These are phyloP conservation scores for Ophioninae sp. DNA, from an alignment of 2,888 invertebrate genomes.

Conservation along the genomic window DNA sequence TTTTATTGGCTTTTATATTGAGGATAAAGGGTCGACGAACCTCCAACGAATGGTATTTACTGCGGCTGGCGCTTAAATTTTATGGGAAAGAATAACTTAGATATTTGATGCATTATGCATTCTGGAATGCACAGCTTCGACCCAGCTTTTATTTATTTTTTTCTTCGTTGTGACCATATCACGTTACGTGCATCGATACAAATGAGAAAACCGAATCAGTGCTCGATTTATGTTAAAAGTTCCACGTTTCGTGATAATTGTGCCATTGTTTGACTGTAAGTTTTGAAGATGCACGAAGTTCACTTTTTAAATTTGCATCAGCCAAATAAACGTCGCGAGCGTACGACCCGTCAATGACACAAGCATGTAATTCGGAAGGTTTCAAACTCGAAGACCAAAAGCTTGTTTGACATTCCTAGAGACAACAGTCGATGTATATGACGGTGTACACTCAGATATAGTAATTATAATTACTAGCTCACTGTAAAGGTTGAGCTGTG, in stretches of 20 bases:
- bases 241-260: background rate
- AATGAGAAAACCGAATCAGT: background rate
- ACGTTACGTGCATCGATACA: background rate
- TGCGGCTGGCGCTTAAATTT: background rate
- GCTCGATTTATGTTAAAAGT: background rate
- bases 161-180: background rate
- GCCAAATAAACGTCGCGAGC: background rate
- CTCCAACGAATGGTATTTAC: background rate
- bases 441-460: conserved; percentile 26
- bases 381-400: conserved; percentile 1
- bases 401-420: conserved; percentile 17
- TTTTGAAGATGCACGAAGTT: background rate
- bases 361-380: conserved; percentile 29
- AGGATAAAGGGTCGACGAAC: conserved; percentile 31
- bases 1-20: conserved; percentile 5
- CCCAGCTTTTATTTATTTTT: background rate
- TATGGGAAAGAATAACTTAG: background rate
- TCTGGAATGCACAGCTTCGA: background rate
- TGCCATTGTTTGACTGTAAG: background rate
- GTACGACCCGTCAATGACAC: conserved; percentile 15
- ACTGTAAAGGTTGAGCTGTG: conserved; percentile 57
- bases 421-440: conserved; percentile 9
- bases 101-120: background rate
- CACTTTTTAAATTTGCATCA: background rate
- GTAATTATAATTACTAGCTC: conserved; percentile 55